Conservation (phyloP, 1,140 invertebrate species). For the Bombus sibiricus region DNA sequence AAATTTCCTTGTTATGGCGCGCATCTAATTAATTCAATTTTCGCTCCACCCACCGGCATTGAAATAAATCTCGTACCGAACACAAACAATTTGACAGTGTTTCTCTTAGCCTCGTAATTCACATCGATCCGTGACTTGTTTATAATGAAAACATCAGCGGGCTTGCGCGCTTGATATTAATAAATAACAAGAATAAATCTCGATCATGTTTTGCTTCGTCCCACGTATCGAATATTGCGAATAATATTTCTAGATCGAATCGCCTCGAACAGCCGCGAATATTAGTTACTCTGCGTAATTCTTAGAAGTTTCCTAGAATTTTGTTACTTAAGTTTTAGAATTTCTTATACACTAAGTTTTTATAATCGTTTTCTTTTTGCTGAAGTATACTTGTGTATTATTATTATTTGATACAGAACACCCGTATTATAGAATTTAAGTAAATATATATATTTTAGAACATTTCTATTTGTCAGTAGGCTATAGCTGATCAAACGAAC, state of each 20-base stretch:
- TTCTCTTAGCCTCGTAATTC: constrained; percentile 24
- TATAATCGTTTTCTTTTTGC: too few relatives aligned
- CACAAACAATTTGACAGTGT: constrained; percentile 17
- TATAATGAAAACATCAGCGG: constrained; percentile 25
- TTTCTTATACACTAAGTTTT: too few relatives aligned
- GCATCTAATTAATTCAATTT: constrained; percentile 36
- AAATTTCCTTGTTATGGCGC: not conserved
- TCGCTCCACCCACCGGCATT: not conserved
- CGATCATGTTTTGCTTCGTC: not conserved
- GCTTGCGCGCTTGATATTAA: not conserved
- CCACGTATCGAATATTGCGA: not conserved
- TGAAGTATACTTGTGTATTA: too few relatives aligned
- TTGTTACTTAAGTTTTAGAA: too few relatives aligned
- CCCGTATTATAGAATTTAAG: too few relatives aligned
- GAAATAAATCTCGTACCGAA: constrained; percentile 25
- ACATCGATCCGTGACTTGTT: not conserved
- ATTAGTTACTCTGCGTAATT: too few relatives aligned
- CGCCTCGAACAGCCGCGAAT: not conserved
- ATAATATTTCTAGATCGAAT: too few relatives aligned
- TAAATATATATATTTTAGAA: too few relatives aligned
- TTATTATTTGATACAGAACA: too few relatives aligned
- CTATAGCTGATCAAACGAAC: too few relatives aligned
- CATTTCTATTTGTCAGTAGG: too few relatives aligned
- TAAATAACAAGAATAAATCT: constrained; percentile 32
- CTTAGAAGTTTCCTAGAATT: too few relatives aligned